Evolutionary conservation across 2,888 invertebrate species (phyloP), one percentile per base, ranked within the genome.

Genomic region (Machimus rusticus): DNA sequence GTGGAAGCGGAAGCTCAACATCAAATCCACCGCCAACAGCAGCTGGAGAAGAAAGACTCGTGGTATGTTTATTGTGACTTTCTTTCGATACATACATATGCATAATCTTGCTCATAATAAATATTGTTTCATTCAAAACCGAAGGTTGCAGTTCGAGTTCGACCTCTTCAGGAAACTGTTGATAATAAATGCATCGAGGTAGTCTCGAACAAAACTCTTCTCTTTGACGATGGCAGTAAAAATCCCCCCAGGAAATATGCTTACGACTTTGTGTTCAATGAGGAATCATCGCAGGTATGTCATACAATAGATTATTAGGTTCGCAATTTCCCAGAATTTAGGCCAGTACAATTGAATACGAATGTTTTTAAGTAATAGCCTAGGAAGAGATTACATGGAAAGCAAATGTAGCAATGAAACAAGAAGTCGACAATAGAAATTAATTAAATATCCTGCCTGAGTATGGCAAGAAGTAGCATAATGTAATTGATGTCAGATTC

Each of bases 261-360:
- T 3, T 99, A 98, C 92, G 99, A 99, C 92, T 94, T 95, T 86
- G 97, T 97, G 9, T 98, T 99, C 91, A 96, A 96, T 84, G 98
- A 98, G 91, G 95, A 95, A 89, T 95, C 97, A 31, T 95, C 96
- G 0, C 98, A 98, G 94, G 98, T 97, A 51, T 8, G 34, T 34
- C 51, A 5, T 19, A n/a, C 19, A n/a, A n/a, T n/a, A n/a, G n/a
- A 51, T 0, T 16, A 16, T 46, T 16, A 46, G 0, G 8, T 46
- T 46, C 43, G 43, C 12, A 46, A 43, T 43, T 43, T 43, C 12
- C 12, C 12, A 57, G 23, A 57, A 57, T 19, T 57, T 19, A 57
- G 9, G 3, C 5, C 23, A 19, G 9, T 57, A 3, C 1, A 57
- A 66, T n/a, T 19, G 19, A 55, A 19, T 9, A 5, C 5, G 2